Evolutionary conservation across 37 sponge, comb jelly and placozoan species (phyloP).

Genomic region (Halichondria panicea): DNA sequence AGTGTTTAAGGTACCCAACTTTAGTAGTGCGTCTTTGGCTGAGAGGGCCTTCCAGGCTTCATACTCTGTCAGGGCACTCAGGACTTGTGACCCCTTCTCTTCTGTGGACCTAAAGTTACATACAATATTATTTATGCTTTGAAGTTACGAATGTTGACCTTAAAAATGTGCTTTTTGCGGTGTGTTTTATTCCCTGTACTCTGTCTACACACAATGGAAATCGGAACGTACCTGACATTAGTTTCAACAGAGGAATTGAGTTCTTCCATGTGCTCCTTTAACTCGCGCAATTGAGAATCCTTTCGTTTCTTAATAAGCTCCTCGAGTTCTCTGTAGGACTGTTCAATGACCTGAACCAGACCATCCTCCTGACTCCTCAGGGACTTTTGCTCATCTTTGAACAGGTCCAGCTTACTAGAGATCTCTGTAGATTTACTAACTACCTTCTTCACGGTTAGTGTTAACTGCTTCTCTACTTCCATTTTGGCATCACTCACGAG

Average conservation of each 20-base stretch:
- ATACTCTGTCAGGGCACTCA: not conserved
- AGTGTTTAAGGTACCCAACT: not conserved
- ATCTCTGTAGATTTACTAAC: constrained; percentile 3
- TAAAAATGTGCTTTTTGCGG: not conserved
- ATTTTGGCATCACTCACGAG: constrained; percentile 15
- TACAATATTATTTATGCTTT: no score
- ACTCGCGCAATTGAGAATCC: constrained; percentile 21
- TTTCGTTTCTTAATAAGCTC: constrained; percentile 12
- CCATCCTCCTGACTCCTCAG: constrained; percentile 13
- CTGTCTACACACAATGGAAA: not conserved
- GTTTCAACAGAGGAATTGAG: not conserved
- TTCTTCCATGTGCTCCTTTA: constrained; percentile 9
- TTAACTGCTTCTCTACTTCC: not conserved
- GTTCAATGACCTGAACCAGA: constrained; percentile 4
- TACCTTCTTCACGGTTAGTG: not conserved
- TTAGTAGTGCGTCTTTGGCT: constrained; percentile 15
- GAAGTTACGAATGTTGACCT: no score
- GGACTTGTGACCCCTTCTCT: not conserved
- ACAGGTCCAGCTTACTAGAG: constrained; percentile 5
- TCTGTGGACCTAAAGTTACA: constrained; percentile 11
- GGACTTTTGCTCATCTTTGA: constrained; percentile 23
- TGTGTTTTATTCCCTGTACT: not conserved
- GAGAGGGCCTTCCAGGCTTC: constrained; percentile 24
- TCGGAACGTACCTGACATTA: constrained; percentile 1
- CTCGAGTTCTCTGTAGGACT: constrained; percentile 5